phyloP scores from a whole-genome alignment of 2,113 vertebrate genomes.

The Panthera uncia region DNA sequence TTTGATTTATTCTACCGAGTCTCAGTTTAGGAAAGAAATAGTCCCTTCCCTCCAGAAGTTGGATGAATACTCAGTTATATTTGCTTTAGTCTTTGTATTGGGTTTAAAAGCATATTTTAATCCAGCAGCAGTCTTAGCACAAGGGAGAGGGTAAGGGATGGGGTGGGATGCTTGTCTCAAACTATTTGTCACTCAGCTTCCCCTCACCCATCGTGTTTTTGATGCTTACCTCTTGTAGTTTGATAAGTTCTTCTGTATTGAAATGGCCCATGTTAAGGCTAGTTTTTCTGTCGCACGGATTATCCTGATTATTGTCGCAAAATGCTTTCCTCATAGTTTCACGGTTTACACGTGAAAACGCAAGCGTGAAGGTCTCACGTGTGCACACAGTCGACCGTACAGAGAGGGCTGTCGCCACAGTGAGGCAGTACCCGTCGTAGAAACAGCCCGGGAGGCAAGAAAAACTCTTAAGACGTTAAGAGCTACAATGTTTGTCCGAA shows the following conservation, averaged over 20 bases:
- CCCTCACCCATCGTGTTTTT: background rate
- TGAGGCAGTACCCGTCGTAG: background rate
- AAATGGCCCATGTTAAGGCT: background rate
- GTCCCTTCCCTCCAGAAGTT: background rate
- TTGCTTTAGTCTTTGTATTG: background rate
- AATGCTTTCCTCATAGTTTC: background rate
- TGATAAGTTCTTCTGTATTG: background rate
- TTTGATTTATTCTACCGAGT: constrained; percentile 31
- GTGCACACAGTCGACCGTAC: background rate
- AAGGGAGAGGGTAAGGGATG: background rate
- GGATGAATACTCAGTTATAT: constrained; percentile 41
- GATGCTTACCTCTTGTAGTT: background rate
- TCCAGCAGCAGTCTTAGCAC: background rate
- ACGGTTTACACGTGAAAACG: background rate
- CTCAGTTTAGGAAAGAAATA: background rate
- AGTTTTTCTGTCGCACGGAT: background rate
- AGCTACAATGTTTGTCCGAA: background rate
- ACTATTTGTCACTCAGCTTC: background rate
- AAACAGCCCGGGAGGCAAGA: background rate
- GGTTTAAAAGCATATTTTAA: background rate
- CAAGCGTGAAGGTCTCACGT: background rate
- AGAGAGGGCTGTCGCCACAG: background rate
- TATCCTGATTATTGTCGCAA: background rate
- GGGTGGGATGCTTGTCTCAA: background rate
- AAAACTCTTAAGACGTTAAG: background rate